Conservation (phyloP, 2,113 vertebrate genomes). For the Archilochus colubris region DNA sequence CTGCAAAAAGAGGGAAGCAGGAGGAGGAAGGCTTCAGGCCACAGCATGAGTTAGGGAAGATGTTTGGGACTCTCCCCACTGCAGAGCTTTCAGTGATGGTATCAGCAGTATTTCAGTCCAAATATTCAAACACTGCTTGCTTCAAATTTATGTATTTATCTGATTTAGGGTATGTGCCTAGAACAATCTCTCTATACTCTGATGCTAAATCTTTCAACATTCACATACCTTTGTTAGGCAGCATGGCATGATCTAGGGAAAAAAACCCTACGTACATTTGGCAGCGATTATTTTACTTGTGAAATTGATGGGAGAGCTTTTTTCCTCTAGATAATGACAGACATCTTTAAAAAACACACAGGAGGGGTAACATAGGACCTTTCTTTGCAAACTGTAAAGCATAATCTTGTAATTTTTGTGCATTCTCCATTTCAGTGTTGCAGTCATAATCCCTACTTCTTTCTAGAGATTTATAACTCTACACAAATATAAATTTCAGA, state of each 20-base stretch:
- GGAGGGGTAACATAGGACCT: not conserved
- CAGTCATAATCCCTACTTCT: not conserved
- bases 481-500: not conserved
- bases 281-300: not conserved
- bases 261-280: not conserved
- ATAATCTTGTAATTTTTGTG: not conserved
- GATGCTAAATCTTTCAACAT: slow-evolving; percentile 22
- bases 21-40: not conserved
- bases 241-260: not conserved
- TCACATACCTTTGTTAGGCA: not conserved
- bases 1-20: not conserved
- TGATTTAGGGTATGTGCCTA: slow-evolving; percentile 27
- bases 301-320: not conserved
- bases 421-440: not conserved
- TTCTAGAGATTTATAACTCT: slow-evolving; percentile 14
- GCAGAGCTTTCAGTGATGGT: not conserved
- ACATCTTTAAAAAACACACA: not conserved
- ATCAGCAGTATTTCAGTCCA: slow-evolving; percentile 53
- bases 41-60: not conserved
- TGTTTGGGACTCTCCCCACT: not conserved
- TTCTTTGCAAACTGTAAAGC: not conserved
- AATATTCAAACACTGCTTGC: slow-evolving; percentile 12
- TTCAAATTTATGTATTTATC: slow-evolving; percentile 55
- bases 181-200: slow-evolving; percentile 12
- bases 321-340: not conserved